Conservation (phyloP, 2,113 vertebrate genomes). For the Rattus rattus region DNA sequence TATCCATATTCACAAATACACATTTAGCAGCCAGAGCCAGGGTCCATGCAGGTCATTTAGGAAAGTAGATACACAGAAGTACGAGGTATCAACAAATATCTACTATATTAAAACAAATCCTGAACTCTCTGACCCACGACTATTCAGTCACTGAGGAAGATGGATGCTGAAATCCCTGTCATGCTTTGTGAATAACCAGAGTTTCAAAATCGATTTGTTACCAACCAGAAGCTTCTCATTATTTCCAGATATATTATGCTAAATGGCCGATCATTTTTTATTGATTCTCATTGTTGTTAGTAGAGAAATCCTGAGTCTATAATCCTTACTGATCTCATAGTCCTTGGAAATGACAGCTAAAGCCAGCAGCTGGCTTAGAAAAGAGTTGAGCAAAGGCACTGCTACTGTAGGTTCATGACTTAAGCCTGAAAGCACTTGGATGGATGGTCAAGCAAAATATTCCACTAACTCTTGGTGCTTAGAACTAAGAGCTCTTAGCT, state of each 20-base stretch:
- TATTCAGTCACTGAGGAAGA: slow-evolving; percentile 57
- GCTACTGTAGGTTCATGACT: not conserved
- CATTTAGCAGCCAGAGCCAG: not conserved
- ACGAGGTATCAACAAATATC: slow-evolving; percentile 44
- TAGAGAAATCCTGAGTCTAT: slow-evolving; percentile 77
- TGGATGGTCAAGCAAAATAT: not conserved
- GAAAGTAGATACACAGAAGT: not conserved
- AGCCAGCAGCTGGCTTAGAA: slow-evolving; percentile 75
- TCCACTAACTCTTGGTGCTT: slow-evolving; percentile 69
- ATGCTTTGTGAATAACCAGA: slow-evolving; percentile 45
- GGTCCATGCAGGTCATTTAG: not conserved
- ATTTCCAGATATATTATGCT: slow-evolving; percentile 75
- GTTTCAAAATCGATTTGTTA: slow-evolving; percentile 69
- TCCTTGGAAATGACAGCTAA: slow-evolving; percentile 82
- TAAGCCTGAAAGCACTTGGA: not conserved
- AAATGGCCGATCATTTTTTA: slow-evolving; percentile 78
- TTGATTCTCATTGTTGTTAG: slow-evolving; percentile 79
- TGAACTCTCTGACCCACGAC: slow-evolving; percentile 41
- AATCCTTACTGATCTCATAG: slow-evolving; percentile 82
- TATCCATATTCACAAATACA: not conserved
- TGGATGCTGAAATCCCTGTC: slow-evolving; percentile 46
- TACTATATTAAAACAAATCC: slow-evolving; percentile 54
- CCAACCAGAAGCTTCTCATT: slow-evolving; percentile 66
- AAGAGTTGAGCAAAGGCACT: slow-evolving; percentile 59
- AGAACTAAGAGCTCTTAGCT: not conserved